Base-by-base conservation (phyloP, 2,797 vertebrate genomes). In the Phaenicophaeus curvirostris region DNA sequence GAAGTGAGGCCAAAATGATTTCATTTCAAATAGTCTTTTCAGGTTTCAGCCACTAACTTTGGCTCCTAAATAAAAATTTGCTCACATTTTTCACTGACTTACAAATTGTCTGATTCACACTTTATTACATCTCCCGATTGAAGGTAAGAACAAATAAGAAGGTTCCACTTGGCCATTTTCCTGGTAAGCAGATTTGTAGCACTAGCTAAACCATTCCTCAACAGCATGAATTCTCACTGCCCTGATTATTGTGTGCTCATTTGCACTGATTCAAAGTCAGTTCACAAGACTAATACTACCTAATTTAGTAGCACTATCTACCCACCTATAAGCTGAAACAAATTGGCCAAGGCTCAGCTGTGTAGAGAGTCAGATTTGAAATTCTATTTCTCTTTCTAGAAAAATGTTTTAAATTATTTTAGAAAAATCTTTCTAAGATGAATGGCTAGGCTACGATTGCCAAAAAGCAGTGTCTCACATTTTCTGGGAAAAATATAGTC, bases 121-220 rank as follows among this genome's bases (percentile, higher is more conserved):
- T 28, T 63, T 75, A 66, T 90, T 81, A 46, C 9, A 44, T 55
- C 17, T 93, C 53, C 73, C 44, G 20, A 55, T 1, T 37, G 31
- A 94, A 90, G 58, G 31, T 18, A 87, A 83, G 62, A 12, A 81
- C 81, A 87, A 92, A 59, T 48, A 78, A 85, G 76, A 87, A 94
- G 66, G 48, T 72, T 93, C 44, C 33, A 62, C 65, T 94, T 95
- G 91, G 93, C 73, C 80, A 88, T 72, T 87, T 94, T 95, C 94
- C 96, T 96, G 66, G 72, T 89, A 94, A 94, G 35, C 93, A 96
- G 89, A 91, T 95, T 87, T 96, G 82, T 92, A 72, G 68, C 78
- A 65, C 82, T 72, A 87, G 66, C 79, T 96, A 96, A 95, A 82
- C 89, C 79, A 87, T 94, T 94, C 95, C 93, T 94, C 91, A 96